A percentile compares a stretch with the other conserved stretches of the same genome.
phyloP scores from a whole-genome alignment of 2,888 invertebrate genomes.

The Operophtera brumata region DNA sequence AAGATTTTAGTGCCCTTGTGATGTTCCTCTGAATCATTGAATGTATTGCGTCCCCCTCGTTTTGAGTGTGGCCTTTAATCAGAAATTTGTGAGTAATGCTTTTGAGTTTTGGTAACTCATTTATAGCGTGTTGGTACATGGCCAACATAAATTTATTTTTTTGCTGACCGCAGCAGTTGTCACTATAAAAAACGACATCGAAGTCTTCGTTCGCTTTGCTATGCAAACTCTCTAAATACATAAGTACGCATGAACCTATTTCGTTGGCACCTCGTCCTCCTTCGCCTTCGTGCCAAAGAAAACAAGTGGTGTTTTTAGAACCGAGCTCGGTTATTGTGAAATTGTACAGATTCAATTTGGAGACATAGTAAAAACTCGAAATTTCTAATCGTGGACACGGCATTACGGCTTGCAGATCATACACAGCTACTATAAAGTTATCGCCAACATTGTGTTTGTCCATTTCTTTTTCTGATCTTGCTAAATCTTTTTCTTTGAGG shows the following conservation, averaged over 20 bases:
- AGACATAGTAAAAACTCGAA: no score
- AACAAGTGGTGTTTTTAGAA: no score
- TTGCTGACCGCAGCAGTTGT: constrained; percentile 24
- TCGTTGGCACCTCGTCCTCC: neutral
- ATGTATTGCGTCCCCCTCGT: constrained; percentile 24
- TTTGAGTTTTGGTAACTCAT: constrained; percentile 9
- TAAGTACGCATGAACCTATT: neutral
- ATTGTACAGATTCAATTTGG: no score
- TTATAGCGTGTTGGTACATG: constrained; percentile 19
- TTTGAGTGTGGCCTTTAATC: constrained; percentile 38
- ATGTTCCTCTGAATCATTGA: constrained; percentile 12
- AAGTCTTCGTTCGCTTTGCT: neutral
- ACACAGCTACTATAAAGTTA: no score
- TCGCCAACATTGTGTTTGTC: no score
- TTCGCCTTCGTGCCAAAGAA: neutral
- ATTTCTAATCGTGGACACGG: no score
- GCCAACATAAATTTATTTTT: constrained; percentile 25
- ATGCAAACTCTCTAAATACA: no score
- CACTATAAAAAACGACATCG: constrained; percentile 13
- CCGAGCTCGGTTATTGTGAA: no score
- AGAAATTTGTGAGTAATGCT: constrained; percentile 32
- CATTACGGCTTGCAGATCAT: no score
- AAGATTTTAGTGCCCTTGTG: constrained; percentile 13
- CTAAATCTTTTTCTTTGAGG: constrained; percentile 11
- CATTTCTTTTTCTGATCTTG: no score